These are phyloP conservation scores for Chinchilla lanigera DNA, from an alignment of 2,113 vertebrate genomes.

Conservation along the genomic window DNA sequence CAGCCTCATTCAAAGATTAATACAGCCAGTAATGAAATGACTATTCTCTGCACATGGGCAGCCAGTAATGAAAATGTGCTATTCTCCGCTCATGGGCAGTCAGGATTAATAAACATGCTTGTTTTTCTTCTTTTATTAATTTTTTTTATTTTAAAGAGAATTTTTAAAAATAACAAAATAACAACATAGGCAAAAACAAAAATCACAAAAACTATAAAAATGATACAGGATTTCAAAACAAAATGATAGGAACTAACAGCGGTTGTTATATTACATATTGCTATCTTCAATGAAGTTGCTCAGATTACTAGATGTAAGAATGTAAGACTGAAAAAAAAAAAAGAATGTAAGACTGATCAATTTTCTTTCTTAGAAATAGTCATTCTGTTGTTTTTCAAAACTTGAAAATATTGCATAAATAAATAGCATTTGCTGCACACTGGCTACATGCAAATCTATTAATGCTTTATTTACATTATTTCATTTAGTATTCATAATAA, in stretches of 20 bases:
- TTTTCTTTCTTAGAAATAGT: constrained; percentile 58
- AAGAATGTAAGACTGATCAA: too few relatives aligned
- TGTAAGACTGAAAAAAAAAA: too few relatives aligned
- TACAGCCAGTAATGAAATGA: neutral
- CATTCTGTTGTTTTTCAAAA: constrained; percentile 26
- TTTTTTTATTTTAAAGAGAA: too few relatives aligned
- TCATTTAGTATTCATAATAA: constrained; percentile 17
- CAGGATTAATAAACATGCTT: constrained; percentile 16
- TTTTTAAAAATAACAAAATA: too few relatives aligned
- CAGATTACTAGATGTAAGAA: too few relatives aligned
- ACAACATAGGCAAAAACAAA: too few relatives aligned
- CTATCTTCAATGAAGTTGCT: too few relatives aligned
- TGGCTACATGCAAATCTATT: neutral
- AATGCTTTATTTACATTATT: constrained; percentile 37
- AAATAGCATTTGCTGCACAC: neutral
- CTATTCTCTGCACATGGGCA: neutral
- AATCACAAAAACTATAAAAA: too few relatives aligned
- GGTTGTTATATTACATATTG: too few relatives aligned
- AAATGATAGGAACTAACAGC: too few relatives aligned
- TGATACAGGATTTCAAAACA: too few relatives aligned
- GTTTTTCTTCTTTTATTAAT: constrained; percentile 26
- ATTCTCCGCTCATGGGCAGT: neutral
- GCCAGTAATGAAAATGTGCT: constrained; percentile 37
- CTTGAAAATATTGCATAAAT: neutral
- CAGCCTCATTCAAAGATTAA: neutral